Evolutionary conservation across 2,113 vertebrate genomes (phyloP), one percentile per base, ranked within the genome.

Genomic region (Callospermophilus lateralis): DNA sequence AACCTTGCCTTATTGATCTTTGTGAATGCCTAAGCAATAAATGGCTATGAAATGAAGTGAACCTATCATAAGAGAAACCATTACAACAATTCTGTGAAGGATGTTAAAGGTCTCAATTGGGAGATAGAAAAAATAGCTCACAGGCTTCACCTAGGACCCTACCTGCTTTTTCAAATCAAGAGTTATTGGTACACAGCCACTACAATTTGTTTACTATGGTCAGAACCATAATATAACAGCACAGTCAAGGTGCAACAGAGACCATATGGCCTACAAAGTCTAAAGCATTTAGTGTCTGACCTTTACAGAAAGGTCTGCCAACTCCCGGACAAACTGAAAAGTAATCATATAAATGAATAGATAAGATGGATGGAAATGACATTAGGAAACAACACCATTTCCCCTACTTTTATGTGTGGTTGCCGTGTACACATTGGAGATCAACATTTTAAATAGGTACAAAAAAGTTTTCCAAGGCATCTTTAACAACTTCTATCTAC

Each of bases 1-100:
- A 58, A 81, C 13, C 16, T 91, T 48, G 51, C 51, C 65, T 68
- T 83, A 9, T 53, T 79, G 68, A 63, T 55, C n/a, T 10, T 55
- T 67, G 30, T 39, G 11, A 96, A 6, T 48, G 9, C 8, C 26
- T 86, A 74, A 72, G 73, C 53, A 67, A 55, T 32, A 87, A 39
- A 63, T 51, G n/a, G 42, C 77, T 80, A 61, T 92, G 19, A 34
- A 84, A 42, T 63, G 51, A 96, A 94, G 32, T 51, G 48, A 93
- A 51, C 13, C 65, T 15, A 77, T 42, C 72, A 32, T 32, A 89
- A 95, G 10, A 84, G 4, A 94, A 93, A 65, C 28, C 79, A 34
- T 92, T 95, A 45, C 19, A 65, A 37, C 13, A 65, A 34, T 4
- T 79, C 92, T 67, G 4, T 37, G 8, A 89, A n/a, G 72, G 19